Conservation (phyloP, 2,888 invertebrate genomes). For the Griposia aprilina region DNA sequence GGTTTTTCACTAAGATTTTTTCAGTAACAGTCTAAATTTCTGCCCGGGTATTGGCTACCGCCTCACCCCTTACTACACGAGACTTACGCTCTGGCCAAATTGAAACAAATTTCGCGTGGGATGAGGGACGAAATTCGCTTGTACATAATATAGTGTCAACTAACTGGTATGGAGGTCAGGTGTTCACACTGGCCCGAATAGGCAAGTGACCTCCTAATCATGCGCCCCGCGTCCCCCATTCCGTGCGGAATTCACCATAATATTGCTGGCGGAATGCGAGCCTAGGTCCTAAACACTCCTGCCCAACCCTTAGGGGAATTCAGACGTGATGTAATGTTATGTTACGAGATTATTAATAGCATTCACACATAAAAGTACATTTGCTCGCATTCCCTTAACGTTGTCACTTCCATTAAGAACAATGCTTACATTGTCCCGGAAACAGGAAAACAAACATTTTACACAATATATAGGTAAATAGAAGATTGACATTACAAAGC, state of each 20-base stretch:
- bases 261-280: neutral
- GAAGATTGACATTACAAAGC: conserved; percentile 9
- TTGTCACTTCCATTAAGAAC: conserved; percentile 13
- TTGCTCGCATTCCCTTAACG: neutral
- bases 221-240: neutral
- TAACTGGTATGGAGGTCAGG: neutral
- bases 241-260: neutral
- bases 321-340: neutral
- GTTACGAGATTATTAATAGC: neutral
- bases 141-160: neutral
- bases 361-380: neutral
- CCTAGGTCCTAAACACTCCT: neutral
- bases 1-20: no score
- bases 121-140: neutral
- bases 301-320: neutral
- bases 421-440: conserved; percentile 2
- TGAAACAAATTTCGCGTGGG: neutral
- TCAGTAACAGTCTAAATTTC: neutral
- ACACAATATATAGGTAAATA: neutral
- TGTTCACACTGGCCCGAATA: neutral
- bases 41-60: neutral
- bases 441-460: conserved; percentile 3
- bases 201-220: neutral
- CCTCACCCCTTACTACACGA: neutral
- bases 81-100: neutral